Evolutionary conservation across 2,113 vertebrate genomes (phyloP).

Genomic region (Prunella himalayana): DNA sequence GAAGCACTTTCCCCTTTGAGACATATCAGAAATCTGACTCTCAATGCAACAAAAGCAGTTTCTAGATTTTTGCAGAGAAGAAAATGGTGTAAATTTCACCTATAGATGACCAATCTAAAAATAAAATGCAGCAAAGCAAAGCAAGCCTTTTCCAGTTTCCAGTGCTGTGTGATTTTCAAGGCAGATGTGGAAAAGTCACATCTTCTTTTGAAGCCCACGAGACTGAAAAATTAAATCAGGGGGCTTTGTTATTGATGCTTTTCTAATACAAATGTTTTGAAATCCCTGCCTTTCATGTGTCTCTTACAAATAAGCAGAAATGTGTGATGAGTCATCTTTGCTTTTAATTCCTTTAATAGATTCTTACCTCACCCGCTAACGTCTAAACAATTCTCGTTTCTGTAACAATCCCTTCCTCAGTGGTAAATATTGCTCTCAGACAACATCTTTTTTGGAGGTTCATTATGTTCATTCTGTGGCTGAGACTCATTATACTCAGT

Average conservation of each 20-base stretch:
- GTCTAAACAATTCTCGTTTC: constrained; percentile 59
- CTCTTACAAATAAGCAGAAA: constrained; percentile 72
- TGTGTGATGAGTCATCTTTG: constrained; percentile 71
- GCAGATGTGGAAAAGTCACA: constrained; percentile 67
- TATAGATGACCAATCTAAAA: constrained; percentile 29
- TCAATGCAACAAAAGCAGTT: not conserved
- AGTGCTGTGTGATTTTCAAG: constrained; percentile 55
- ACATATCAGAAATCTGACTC: not conserved
- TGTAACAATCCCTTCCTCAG: constrained; percentile 61
- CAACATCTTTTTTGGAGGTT: constrained; percentile 58
- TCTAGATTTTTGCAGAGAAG: not conserved
- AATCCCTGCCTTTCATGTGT: constrained; percentile 74
- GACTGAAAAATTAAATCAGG: constrained; percentile 75
- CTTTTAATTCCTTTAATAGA: constrained; percentile 81
- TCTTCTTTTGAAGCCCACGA: constrained; percentile 71
- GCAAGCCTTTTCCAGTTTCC: constrained; percentile 42
- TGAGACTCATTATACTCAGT: constrained; percentile 51
- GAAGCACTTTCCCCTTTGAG: not conserved
- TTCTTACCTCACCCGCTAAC: constrained; percentile 69
- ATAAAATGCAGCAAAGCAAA: constrained; percentile 24
- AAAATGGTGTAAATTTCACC: constrained; percentile 8
- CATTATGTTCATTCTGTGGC: constrained; percentile 59
- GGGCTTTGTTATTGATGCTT: constrained; percentile 77
- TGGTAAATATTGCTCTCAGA: constrained; percentile 69
- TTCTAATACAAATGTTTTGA: constrained; percentile 78